Percentiles rank a stretch among this genome's conserved stretches.
Conservation (phyloP, 1,140 invertebrate genomes). For the Hormaphis cornu region DNA sequence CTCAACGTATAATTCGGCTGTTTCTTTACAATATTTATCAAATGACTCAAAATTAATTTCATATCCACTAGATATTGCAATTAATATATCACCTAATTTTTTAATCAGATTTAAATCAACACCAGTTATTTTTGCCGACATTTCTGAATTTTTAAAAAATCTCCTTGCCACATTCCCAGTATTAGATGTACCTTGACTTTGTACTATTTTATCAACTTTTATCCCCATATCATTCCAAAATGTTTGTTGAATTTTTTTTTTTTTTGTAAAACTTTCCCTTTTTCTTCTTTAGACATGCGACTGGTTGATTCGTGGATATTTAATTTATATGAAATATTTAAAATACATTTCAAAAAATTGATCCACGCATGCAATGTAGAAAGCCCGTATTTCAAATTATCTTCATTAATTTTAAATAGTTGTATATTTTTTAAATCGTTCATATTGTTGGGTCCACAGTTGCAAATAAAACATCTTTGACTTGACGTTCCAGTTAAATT, state of each 20-base stretch:
- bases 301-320: background rate
- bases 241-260: conserved; percentile 22
- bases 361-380: conserved; percentile 42
- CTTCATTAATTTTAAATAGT: conserved; percentile 35
- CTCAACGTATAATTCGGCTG: background rate
- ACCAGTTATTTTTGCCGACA: conserved; percentile 40
- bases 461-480: conserved; percentile 42
- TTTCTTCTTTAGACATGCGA: background rate
- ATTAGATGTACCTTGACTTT: conserved; percentile 39
- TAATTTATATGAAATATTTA: conserved; percentile 41
- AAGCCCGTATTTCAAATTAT: conserved; percentile 40
- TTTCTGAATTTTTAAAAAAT: conserved; percentile 40
- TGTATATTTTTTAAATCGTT: conserved; percentile 39
- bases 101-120: conserved; percentile 41
- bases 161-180: conserved; percentile 41
- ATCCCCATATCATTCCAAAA: conserved; percentile 29
- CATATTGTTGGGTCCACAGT: conserved; percentile 41
- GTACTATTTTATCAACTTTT: conserved; percentile 35
- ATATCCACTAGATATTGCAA: conserved; percentile 37
- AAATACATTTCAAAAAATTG: conserved; percentile 40
- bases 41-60: conserved; percentile 21
- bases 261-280: background rate
- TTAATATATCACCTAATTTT: conserved; percentile 39
- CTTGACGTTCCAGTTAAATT: conserved; percentile 41
- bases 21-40: conserved; percentile 13